phyloP scores from a whole-genome alignment of 1,140 invertebrate species.

The Drosophila melanogaster region DNA sequence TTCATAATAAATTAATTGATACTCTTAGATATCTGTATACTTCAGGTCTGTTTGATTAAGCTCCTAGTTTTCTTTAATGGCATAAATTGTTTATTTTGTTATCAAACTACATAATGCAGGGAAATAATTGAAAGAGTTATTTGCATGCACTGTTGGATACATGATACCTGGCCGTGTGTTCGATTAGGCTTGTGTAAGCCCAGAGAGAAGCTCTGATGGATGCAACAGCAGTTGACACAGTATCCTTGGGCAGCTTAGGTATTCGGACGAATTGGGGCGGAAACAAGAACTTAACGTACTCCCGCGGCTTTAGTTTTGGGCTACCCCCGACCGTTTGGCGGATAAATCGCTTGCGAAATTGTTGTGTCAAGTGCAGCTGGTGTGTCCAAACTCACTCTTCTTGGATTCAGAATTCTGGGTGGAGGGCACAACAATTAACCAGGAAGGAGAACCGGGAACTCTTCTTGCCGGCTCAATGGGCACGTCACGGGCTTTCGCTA shows the following conservation, averaged over 20 bases:
- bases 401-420: neutral
- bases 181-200: conserved; percentile 15
- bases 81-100: neutral
- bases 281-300: conserved; percentile 27
- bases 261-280: conserved; percentile 50
- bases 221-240: neutral
- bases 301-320: neutral
- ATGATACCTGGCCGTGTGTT: neutral
- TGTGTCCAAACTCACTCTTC: neutral
- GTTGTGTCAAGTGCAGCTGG: conserved; percentile 70
- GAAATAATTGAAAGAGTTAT: too few species aligned
- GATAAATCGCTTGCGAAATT: conserved; percentile 66
- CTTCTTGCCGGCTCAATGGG: conserved; percentile 52
- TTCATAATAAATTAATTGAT: too few species aligned
- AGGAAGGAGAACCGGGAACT: conserved; percentile 16
- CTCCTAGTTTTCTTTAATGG: neutral
- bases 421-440: conserved; percentile 57
- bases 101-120: too few species aligned
- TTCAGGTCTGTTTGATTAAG: neutral
- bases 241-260: conserved; percentile 11
- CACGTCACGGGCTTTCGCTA: conserved; percentile 50
- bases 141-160: neutral
- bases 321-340: conserved; percentile 11
- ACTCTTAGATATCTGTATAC: too few species aligned
- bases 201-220: neutral